These are phyloP conservation scores for Sebastes nivosus DNA, from an alignment of 2,797 vertebrate species.

Conservation along the genomic window DNA sequence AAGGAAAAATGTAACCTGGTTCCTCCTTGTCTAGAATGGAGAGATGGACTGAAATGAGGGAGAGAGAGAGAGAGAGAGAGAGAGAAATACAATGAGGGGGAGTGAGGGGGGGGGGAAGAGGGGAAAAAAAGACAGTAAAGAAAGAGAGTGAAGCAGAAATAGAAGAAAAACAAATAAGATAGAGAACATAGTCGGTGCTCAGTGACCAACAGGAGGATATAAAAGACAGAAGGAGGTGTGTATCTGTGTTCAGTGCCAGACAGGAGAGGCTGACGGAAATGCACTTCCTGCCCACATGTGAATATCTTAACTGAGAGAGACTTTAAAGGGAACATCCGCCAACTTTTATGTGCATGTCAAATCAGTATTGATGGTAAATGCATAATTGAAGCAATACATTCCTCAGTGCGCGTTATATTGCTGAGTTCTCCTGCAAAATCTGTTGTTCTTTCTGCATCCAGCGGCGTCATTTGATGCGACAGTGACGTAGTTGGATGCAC, in stretches of 20 bases:
- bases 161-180: background rate
- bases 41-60: background rate
- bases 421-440: too few relatives aligned
- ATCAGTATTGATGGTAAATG: too few relatives aligned
- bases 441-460: too few relatives aligned
- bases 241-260: background rate
- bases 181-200: background rate
- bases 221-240: background rate
- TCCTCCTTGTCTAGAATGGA: background rate
- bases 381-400: too few relatives aligned
- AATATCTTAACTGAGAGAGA: background rate
- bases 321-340: accelerated
- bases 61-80: background rate
- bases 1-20: conserved; percentile 30
- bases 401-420: too few relatives aligned
- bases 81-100: background rate
- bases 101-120: background rate
- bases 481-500: too few relatives aligned
- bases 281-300: background rate
- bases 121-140: background rate
- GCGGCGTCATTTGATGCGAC: too few relatives aligned
- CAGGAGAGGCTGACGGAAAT: background rate
- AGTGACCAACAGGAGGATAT: background rate
- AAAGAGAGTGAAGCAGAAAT: background rate
- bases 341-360: too few relatives aligned